Evolutionary conservation across 1,140 invertebrate species (phyloP).

Genomic region (Drosophila busckii): DNA sequence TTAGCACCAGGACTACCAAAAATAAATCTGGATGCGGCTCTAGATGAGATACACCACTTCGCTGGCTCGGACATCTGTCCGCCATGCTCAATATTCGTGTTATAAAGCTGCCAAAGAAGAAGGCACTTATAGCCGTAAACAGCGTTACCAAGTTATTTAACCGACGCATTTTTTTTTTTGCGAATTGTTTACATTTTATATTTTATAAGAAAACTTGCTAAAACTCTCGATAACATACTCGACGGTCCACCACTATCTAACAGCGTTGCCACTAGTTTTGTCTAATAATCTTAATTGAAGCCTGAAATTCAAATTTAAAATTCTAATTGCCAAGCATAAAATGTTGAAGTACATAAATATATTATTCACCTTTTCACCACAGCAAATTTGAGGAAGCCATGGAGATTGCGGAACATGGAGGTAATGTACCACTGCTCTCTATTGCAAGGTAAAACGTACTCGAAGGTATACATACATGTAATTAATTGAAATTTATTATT

Average conservation of each 20-base stretch:
- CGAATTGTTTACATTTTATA: not conserved
- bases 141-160: conserved; percentile 68
- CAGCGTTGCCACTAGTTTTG: too few species aligned
- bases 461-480: not conserved
- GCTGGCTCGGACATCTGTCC: conserved; percentile 59
- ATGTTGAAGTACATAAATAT: too few species aligned
- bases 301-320: too few species aligned
- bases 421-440: conserved; percentile 71
- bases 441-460: conserved; percentile 46
- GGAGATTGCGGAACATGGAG: conserved; percentile 80
- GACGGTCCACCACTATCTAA: too few species aligned
- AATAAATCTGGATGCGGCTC: conserved; percentile 61
- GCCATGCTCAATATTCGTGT: conserved; percentile 78
- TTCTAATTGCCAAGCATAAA: too few species aligned
- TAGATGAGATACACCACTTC: conserved; percentile 28
- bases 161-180: conserved; percentile 49
- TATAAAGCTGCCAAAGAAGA: conserved; percentile 79
- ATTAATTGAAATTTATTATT: not conserved
- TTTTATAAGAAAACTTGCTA: too few species aligned
- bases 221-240: too few species aligned
- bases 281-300: too few species aligned
- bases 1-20: conserved; percentile 81
- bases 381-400: conserved; percentile 88
- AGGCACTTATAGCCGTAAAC: conserved; percentile 62
- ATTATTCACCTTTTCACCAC: conserved; percentile 52